phyloP scores from a whole-genome alignment of 2,888 invertebrate genomes.

The Camptogramma bilineatum region DNA sequence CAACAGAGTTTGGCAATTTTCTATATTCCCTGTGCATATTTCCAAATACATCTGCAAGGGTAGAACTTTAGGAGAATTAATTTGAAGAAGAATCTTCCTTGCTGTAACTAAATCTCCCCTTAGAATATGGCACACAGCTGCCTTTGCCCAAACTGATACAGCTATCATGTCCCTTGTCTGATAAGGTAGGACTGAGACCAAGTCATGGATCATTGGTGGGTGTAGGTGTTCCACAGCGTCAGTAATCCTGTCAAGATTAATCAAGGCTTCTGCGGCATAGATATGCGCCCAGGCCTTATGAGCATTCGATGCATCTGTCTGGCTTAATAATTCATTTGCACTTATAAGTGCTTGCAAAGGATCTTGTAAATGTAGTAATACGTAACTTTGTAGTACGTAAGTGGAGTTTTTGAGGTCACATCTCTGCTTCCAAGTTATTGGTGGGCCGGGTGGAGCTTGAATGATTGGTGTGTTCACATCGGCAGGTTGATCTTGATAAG shows the following conservation, averaged over 20 bases:
- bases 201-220: conserved; percentile 88
- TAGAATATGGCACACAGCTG: conserved; percentile 79
- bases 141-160: conserved; percentile 82
- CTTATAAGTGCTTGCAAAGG: conserved; percentile 91
- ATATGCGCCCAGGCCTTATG: conserved; percentile 93
- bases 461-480: conserved; percentile 66
- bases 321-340: conserved; percentile 89
- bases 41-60: conserved; percentile 86
- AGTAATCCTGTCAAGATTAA: conserved; percentile 91
- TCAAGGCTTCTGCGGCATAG: conserved; percentile 95
- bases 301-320: conserved; percentile 85
- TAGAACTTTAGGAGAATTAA: conserved; percentile 77
- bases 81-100: conserved; percentile 78
- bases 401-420: conserved; percentile 87
- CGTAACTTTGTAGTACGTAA: conserved; percentile 93
- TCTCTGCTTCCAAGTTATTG: conserved; percentile 86
- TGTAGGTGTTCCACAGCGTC: conserved; percentile 95
- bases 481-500: conserved; percentile 79
- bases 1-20: conserved; percentile 78
- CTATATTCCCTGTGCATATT: conserved; percentile 81
- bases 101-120: conserved; percentile 79
- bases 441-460: conserved; percentile 87
- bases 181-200: conserved; percentile 74
- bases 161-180: conserved; percentile 79
- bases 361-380: conserved; percentile 93